Evolutionary conservation across 2,888 invertebrate species (phyloP).

Genomic region (Merodon equestris): DNA sequence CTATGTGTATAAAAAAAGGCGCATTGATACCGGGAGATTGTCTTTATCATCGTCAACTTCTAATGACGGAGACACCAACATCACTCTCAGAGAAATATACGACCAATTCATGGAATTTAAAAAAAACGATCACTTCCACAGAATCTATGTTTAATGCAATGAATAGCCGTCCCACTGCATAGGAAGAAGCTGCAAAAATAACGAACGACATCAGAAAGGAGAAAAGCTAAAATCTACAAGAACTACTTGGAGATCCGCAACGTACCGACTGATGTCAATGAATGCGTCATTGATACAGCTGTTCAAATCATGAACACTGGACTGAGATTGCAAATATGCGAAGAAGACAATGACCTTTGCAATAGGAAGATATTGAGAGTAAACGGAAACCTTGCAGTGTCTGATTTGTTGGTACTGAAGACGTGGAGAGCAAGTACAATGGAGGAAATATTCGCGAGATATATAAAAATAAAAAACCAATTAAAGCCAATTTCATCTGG

Average conservation of each 20-base stretch:
- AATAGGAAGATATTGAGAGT: not conserved
- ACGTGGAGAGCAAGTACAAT: not conserved
- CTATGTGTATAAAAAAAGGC: too few relatives aligned
- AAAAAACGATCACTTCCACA: not conserved
- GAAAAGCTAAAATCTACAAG: not conserved
- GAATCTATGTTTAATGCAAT: not conserved
- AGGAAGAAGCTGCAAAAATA: not conserved
- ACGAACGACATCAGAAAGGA: slow-evolving; percentile 2
- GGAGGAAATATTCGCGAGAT: not conserved
- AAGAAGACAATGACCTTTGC: slow-evolving; percentile 1
- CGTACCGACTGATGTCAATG: too few relatives aligned
- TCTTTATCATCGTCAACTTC: too few relatives aligned
- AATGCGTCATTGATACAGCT: not conserved
- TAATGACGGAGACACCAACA: too few relatives aligned
- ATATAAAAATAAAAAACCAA: slow-evolving; percentile 1
- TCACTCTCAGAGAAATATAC: slow-evolving; percentile 2
- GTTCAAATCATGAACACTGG: too few relatives aligned
- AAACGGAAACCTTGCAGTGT: not conserved
- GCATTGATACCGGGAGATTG: too few relatives aligned
- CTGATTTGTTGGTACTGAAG: slow-evolving; percentile 1
- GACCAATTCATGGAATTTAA: not conserved
- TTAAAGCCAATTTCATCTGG: not conserved
- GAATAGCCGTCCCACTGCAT: slow-evolving; percentile 2
- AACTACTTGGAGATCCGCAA: too few relatives aligned
- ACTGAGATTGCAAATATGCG: too few relatives aligned